These are phyloP conservation scores for Lophius americanus DNA, from an alignment of 2,797 vertebrate genomes.

Conservation along the genomic window DNA sequence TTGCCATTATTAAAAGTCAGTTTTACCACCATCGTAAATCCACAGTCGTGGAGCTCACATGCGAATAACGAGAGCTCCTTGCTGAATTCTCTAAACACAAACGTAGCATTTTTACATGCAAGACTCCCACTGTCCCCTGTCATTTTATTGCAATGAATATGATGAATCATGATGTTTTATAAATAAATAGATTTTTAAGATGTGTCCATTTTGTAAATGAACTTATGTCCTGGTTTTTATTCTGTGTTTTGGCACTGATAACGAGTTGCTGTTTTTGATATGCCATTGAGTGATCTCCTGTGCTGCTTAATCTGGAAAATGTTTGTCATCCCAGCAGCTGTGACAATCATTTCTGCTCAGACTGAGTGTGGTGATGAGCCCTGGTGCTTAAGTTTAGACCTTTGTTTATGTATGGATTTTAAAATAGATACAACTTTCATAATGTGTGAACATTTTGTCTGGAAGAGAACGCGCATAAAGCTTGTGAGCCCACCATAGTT, in stretches of 20 bases:
- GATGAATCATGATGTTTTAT: slow-evolving; percentile 59
- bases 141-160: slow-evolving; percentile 49
- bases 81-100: slow-evolving; percentile 31
- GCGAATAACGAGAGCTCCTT: slow-evolving; percentile 27
- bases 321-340: too few species aligned
- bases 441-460: too few species aligned
- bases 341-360: too few species aligned
- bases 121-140: slow-evolving; percentile 44
- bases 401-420: too few species aligned
- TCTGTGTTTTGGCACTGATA: not conserved
- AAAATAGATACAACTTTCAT: too few species aligned
- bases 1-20: slow-evolving; percentile 3
- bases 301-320: too few species aligned
- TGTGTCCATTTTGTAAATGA: slow-evolving; percentile 31
- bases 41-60: slow-evolving; percentile 2
- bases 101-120: slow-evolving; percentile 24
- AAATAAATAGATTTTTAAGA: slow-evolving; percentile 77
- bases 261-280: not conserved
- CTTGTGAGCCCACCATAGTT: too few species aligned
- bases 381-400: too few species aligned
- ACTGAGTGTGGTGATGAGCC: too few species aligned
- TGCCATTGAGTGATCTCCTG: too few species aligned
- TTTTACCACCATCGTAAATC: not conserved
- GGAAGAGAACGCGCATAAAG: too few species aligned
- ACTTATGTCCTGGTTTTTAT: slow-evolving; percentile 3